These are phyloP conservation scores for Torymus auratus DNA, from an alignment of 2,888 invertebrate species.

Conservation along the genomic window DNA sequence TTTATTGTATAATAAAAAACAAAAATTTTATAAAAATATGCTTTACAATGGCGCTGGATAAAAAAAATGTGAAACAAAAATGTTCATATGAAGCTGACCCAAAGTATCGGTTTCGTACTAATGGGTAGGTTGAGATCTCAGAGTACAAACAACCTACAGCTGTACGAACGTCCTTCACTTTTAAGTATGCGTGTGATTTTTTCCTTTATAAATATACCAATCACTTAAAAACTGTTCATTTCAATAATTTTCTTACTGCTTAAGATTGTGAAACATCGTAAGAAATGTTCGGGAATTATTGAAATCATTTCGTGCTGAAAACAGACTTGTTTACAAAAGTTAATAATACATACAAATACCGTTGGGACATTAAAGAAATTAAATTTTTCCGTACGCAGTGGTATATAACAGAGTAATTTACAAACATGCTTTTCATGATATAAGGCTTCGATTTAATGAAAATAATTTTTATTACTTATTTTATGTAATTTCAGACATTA, in stretches of 20 bases:
- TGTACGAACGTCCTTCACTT: slow-evolving; percentile 42
- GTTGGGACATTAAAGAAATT: no score
- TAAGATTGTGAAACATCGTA: not conserved
- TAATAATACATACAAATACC: no score
- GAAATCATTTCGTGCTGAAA: slow-evolving; percentile 25
- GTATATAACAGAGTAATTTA: no score
- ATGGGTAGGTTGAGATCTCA: slow-evolving; percentile 52
- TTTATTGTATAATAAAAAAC: no score
- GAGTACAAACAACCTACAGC: slow-evolving; percentile 45
- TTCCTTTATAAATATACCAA: slow-evolving; percentile 44
- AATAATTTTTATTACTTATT: no score
- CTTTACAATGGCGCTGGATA: not conserved
- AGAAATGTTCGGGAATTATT: slow-evolving; percentile 32
- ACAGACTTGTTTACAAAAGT: not conserved
- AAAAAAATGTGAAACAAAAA: not conserved
- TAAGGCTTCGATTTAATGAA: no score
- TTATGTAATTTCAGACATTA: no score
- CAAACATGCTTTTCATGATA: no score
- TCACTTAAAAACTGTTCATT: slow-evolving; percentile 34
- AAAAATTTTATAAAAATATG: no score
- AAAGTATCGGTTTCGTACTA: slow-evolving; percentile 51
- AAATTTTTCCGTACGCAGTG: no score
- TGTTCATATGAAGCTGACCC: slow-evolving; percentile 19
- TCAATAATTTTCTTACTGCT: slow-evolving; percentile 43
- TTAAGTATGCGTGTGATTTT: slow-evolving; percentile 42